A percentile compares a stretch with the other conserved stretches of the same genome.
phyloP scores from a whole-genome alignment of 1,140 invertebrate genomes.

The Hyles vespertilio region DNA sequence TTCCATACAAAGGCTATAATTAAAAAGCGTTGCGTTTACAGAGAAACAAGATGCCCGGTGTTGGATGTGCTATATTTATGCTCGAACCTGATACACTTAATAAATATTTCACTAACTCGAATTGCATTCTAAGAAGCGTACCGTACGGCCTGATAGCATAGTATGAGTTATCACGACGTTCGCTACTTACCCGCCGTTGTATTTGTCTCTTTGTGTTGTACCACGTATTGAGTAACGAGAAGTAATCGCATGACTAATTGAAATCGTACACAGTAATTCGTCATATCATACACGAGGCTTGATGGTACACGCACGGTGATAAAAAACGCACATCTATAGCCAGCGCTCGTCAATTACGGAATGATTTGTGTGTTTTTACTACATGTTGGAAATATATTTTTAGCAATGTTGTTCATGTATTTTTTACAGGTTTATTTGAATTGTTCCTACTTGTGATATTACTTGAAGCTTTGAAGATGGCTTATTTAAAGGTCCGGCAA shows the following conservation, averaged over 20 bases:
- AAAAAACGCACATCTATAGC: neutral
- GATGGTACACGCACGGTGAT: constrained; percentile 2
- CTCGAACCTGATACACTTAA: constrained; percentile 58
- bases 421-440: too few relatives aligned
- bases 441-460: too few relatives aligned
- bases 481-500: too few relatives aligned
- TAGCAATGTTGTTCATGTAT: too few relatives aligned
- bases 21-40: constrained; percentile 30
- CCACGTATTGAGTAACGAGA: constrained; percentile 49
- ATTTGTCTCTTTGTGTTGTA: constrained; percentile 38
- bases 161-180: constrained; percentile 43
- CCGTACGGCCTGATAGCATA: constrained; percentile 34
- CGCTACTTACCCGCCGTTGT: constrained; percentile 36
- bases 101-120: constrained; percentile 61
- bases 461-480: too few relatives aligned
- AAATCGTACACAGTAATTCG: constrained; percentile 34
- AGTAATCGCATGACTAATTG: constrained; percentile 52
- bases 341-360: neutral
- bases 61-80: constrained; percentile 44
- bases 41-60: constrained; percentile 28
- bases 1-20: constrained; percentile 26
- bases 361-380: constrained; percentile 1
- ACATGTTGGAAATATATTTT: too few relatives aligned
- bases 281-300: constrained; percentile 11
- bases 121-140: constrained; percentile 59